Percentiles rank a stretch among this genome's conserved stretches.
phyloP scores from a whole-genome alignment of 2,113 vertebrate genomes.

The Phylloscopus trochilus region DNA sequence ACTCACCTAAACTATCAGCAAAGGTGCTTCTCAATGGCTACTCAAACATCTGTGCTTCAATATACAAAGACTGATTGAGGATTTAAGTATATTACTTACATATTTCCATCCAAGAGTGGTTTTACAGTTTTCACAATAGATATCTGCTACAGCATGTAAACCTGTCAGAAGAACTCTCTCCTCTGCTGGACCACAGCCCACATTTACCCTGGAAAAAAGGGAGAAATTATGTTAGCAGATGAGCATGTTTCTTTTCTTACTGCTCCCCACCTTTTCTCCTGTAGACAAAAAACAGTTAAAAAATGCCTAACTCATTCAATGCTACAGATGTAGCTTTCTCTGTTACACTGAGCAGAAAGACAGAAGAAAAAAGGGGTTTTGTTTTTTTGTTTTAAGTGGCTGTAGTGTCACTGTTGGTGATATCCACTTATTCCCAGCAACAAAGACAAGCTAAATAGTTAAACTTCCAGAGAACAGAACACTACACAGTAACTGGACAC shows the following conservation, averaged over 20 bases:
- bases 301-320: not conserved
- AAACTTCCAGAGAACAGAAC: not conserved
- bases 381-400: not conserved
- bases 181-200: conserved; percentile 97
- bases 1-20: not conserved
- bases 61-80: not conserved
- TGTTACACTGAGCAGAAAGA: not conserved
- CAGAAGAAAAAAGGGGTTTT: not conserved
- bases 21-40: not conserved
- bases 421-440: not conserved
- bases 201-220: conserved; percentile 85
- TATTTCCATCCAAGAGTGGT: conserved; percentile 99
- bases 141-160: conserved; percentile 96
- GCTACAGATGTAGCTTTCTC: not conserved
- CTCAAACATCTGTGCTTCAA: not conserved
- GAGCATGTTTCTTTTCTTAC: not conserved
- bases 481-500: not conserved
- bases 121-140: conserved; percentile 99
- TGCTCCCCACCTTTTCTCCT: not conserved
- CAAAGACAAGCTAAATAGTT: not conserved
- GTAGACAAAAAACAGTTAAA: not conserved
- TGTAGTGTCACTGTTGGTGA: not conserved
- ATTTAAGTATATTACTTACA: conserved; percentile 73
- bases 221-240: not conserved
- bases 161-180: conserved; percentile 97